Conservation (phyloP, 2,113 vertebrate species). For the Bubo bubo region DNA sequence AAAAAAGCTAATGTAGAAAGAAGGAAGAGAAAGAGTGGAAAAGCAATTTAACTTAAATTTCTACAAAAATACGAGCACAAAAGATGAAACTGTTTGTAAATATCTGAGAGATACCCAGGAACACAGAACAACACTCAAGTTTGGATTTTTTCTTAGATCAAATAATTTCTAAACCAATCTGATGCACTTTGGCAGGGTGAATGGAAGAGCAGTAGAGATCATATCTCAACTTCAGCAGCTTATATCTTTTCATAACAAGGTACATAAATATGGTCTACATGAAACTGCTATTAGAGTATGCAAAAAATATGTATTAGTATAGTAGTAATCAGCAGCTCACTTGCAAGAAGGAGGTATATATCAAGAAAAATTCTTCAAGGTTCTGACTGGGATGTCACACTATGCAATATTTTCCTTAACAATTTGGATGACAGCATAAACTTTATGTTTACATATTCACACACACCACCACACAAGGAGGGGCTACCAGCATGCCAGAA, state of each 20-base stretch:
- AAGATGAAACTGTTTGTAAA: background rate
- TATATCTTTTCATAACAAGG: background rate
- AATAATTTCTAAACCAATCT: background rate
- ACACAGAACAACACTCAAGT: background rate
- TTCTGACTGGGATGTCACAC: constrained; percentile 31
- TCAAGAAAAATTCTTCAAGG: constrained; percentile 14
- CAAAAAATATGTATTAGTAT: background rate
- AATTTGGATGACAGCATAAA: background rate
- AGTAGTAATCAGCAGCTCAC: background rate
- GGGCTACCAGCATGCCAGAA: background rate
- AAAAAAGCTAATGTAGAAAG: background rate
- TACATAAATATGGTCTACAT: background rate
- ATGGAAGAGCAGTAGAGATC: background rate
- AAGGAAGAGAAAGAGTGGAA: background rate
- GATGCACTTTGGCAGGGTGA: background rate
- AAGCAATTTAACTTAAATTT: background rate
- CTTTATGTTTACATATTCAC: constrained; percentile 15
- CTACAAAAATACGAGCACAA: background rate
- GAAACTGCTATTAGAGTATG: background rate
- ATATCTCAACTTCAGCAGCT: background rate
- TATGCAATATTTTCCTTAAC: constrained; percentile 19
- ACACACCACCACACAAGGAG: background rate
- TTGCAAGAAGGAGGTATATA: background rate
- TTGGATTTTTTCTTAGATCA: background rate
- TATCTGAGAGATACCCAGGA: background rate